A percentile compares a stretch with the other conserved stretches of the same genome.
Evolutionary conservation across 2,797 vertebrate species (phyloP).

Genomic region (Pipistrellus pipistrellus): DNA sequence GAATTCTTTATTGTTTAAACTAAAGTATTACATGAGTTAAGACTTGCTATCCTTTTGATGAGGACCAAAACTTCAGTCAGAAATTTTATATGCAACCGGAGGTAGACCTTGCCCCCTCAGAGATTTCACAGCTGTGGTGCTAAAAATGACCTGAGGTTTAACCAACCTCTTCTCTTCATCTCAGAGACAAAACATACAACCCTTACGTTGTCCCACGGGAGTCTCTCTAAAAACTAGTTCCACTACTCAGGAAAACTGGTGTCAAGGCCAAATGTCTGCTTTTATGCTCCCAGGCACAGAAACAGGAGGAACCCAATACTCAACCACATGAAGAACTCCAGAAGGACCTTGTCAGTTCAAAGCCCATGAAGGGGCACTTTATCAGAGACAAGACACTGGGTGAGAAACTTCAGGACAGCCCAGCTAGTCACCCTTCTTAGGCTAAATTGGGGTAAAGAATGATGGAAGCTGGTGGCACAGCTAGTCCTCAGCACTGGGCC

Average conservation of each 20-base stretch:
- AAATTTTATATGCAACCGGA: slow-evolving; percentile 53
- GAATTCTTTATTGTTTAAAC: too few species aligned
- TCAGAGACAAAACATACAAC: slow-evolving; percentile 70
- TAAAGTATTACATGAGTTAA: not conserved
- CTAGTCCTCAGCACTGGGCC: slow-evolving; percentile 19
- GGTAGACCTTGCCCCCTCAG: slow-evolving; percentile 28
- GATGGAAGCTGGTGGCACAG: not conserved
- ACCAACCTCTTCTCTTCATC: slow-evolving; percentile 66
- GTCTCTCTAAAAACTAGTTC: slow-evolving; percentile 55
- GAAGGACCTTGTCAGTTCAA: slow-evolving; percentile 46
- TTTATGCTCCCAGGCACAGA: slow-evolving; percentile 4
- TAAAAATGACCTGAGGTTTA: slow-evolving; percentile 74
- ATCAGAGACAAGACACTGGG: slow-evolving; percentile 19
- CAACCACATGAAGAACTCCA: slow-evolving; percentile 6
- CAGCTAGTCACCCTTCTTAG: not conserved
- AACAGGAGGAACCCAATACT: slow-evolving; percentile 46
- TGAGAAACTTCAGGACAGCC: not conserved
- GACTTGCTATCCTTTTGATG: not conserved
- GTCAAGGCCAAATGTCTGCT: slow-evolving; percentile 53
- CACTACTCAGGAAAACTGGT: slow-evolving; percentile 16
- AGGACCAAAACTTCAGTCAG: slow-evolving; percentile 28
- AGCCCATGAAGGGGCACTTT: slow-evolving; percentile 12
- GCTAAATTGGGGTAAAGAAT: slow-evolving; percentile 20
- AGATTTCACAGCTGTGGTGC: slow-evolving; percentile 66
- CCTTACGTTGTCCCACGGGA: slow-evolving; percentile 26